These are phyloP conservation scores for Tricholauxania praeusta DNA, from an alignment of 2,888 invertebrate genomes.

Conservation along the genomic window DNA sequence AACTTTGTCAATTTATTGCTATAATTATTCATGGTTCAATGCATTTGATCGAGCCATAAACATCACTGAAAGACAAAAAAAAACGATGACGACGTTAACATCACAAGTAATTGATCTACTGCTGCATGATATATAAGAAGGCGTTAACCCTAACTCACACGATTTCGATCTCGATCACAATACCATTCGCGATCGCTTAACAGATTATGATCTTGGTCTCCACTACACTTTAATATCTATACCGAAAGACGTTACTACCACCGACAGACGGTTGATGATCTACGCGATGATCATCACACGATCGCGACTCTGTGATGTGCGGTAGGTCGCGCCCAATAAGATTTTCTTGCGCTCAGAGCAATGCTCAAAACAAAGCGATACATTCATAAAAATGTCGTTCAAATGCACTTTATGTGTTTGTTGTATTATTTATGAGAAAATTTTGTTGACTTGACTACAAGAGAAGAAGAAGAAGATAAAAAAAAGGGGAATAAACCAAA, in stretches of 20 bases:
- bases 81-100: background rate
- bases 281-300: constrained; percentile 16
- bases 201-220: background rate
- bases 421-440: constrained; percentile 24
- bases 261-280: background rate
- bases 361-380: background rate
- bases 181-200: background rate
- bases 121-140: constrained; percentile 46
- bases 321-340: constrained; percentile 20
- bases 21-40: constrained; percentile 2
- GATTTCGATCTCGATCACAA: constrained; percentile 34
- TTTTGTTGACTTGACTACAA: background rate
- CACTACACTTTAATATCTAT: background rate
- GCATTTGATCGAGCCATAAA: background rate
- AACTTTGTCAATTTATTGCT: background rate
- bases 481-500: background rate
- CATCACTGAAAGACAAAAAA: background rate
- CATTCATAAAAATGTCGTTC: constrained; percentile 30
- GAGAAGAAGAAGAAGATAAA: background rate
- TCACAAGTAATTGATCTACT: constrained; percentile 22
- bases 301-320: constrained; percentile 7
- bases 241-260: background rate
- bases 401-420: constrained; percentile 23
- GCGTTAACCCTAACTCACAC: constrained; percentile 50
- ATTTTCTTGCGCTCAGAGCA: constrained; percentile 1